These are phyloP conservation scores for Leucophenga montana DNA, from an alignment of 2,888 invertebrate species.

Conservation along the genomic window DNA sequence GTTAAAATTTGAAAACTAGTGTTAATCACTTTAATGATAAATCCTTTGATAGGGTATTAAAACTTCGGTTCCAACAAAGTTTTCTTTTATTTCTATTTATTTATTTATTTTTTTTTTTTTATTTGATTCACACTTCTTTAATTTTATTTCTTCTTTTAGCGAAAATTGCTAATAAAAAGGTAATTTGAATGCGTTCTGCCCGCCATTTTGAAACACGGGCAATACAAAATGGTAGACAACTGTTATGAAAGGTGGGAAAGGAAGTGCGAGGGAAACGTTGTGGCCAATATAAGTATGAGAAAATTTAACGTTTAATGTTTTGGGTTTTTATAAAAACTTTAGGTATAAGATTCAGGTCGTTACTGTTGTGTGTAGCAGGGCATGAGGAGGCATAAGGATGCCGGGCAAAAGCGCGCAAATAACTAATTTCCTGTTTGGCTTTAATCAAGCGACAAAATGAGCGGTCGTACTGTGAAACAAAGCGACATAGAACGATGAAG, in stretches of 20 bases:
- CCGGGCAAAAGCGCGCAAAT: not conserved
- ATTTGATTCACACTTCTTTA: not conserved
- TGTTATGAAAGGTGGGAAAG: no score
- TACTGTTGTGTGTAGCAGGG: no score
- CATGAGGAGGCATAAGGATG: not conserved
- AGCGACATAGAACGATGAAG: not conserved
- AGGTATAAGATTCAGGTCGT: not conserved
- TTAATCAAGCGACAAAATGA: conserved; percentile 17
- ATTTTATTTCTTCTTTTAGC: conserved; percentile 31
- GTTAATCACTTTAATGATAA: no score
- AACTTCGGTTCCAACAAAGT: not conserved
- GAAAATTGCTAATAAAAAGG: conserved; percentile 50
- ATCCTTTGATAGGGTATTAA: no score
- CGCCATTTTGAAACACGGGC: conserved; percentile 40
- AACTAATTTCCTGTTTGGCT: conserved; percentile 21
- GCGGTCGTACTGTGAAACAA: no score
- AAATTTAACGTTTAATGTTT: conserved; percentile 46
- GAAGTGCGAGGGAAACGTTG: no score
- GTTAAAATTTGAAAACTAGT: no score
- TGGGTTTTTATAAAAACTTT: not conserved
- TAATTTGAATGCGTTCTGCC: conserved; percentile 49
- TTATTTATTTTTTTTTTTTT: conserved; percentile 28
- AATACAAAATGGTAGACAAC: no score
- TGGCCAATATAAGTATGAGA: conserved; percentile 33
- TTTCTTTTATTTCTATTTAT: conserved; percentile 34